A percentile compares a stretch with the other conserved stretches of the same genome.
phyloP scores from a whole-genome alignment of 1,140 invertebrate species.

The Calycopis cecrops region DNA sequence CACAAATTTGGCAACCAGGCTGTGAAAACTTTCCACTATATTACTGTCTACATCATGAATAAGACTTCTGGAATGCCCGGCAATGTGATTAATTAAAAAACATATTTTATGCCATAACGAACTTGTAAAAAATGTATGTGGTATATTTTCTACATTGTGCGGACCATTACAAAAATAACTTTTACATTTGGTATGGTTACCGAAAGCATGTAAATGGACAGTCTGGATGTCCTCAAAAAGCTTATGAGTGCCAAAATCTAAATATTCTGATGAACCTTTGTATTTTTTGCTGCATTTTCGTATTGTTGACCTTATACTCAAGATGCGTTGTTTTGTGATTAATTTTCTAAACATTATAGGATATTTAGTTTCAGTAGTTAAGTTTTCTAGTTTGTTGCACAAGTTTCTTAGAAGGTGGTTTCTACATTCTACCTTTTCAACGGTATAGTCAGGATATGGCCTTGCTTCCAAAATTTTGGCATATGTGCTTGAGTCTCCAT shows the following conservation, averaged over 20 bases:
- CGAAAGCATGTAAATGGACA: no score
- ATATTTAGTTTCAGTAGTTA: slow-evolving; percentile 22
- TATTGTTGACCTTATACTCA: slow-evolving; percentile 13
- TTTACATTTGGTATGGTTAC: slow-evolving; percentile 2
- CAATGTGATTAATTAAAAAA: slow-evolving; percentile 7
- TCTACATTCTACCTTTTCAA: slow-evolving; percentile 44
- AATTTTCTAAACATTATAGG: slow-evolving; percentile 19
- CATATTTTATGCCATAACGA: slow-evolving; percentile 16
- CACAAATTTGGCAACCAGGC: slow-evolving; percentile 22
- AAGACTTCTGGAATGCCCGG: slow-evolving; percentile 16
- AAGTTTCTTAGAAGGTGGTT: slow-evolving; percentile 5
- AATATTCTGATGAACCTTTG: slow-evolving; percentile 5
- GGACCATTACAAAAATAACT: no score
- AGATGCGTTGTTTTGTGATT: slow-evolving; percentile 16
- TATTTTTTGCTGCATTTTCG: slow-evolving; percentile 5
- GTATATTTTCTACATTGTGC: no score
- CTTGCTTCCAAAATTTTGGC: slow-evolving; percentile 34
- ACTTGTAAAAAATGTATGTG: no score
- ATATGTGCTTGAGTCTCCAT: slow-evolving; percentile 62
- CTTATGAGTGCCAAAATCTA: slow-evolving; percentile 5
- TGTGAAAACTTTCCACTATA: slow-evolving; percentile 52
- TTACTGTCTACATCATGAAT: slow-evolving; percentile 52
- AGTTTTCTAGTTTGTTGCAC: slow-evolving; percentile 8
- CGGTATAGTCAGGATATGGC: slow-evolving; percentile 37
- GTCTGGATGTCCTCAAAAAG: slow-evolving; percentile 5